Conservation (phyloP, 1,140 invertebrate genomes). For the Caenorhabditis elegans region WBcel235 BX284602.5:7568501-7569000, state of each 20-base stretch:
- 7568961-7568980: not conserved
- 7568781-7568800: not conserved
- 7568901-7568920: slow-evolving; percentile 21
- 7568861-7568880: slow-evolving; percentile 26
- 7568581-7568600: not conserved
- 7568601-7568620: not conserved
- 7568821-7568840: slow-evolving; percentile 3
- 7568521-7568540: not conserved
- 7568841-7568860: slow-evolving; percentile 8
- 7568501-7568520: not conserved
- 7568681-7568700: slow-evolving; percentile 15
- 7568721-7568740: not conserved
- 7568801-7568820: not conserved
- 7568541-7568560: slow-evolving; percentile 25
- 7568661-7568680: not conserved
- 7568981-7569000: not conserved
- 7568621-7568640: not conserved
- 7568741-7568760: not conserved
- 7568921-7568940: slow-evolving; percentile 20
- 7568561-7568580: not conserved
- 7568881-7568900: slow-evolving; percentile 19
- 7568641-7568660: not conserved
- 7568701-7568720: slow-evolving; percentile 9
- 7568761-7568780: slow-evolving; percentile 24
- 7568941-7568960: slow-evolving; percentile 21